phyloP scores from a whole-genome alignment of 1,140 invertebrate genomes.

The Phymastichus coffea region DNA sequence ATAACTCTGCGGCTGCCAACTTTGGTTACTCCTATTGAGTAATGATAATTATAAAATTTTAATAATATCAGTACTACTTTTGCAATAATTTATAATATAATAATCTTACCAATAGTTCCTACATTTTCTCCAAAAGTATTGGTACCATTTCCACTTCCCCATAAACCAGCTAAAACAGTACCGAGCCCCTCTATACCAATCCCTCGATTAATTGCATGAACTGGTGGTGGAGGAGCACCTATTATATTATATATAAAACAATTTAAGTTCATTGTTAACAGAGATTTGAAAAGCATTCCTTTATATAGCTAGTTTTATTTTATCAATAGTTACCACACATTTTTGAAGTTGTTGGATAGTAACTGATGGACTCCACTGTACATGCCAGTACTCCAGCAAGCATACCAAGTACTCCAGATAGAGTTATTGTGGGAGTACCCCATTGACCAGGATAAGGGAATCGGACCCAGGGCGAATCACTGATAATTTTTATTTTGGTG shows the following conservation, averaged over 20 bases:
- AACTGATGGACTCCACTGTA: constrained; percentile 84
- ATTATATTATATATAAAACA: constrained; percentile 26
- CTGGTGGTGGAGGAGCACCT: constrained; percentile 78
- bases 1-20: constrained; percentile 85
- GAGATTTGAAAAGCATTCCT: constrained; percentile 6
- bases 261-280: neutral
- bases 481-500: constrained; percentile 70
- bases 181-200: constrained; percentile 83
- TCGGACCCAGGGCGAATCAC: constrained; percentile 78
- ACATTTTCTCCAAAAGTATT: constrained; percentile 90
- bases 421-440: constrained; percentile 76
- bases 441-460: constrained; percentile 88
- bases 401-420: constrained; percentile 79
- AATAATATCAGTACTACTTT: constrained; percentile 42
- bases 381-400: constrained; percentile 81
- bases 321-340: constrained; percentile 68
- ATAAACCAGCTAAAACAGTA: constrained; percentile 77
- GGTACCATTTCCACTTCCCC: constrained; percentile 83
- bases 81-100: constrained; percentile 40
- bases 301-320: no score
- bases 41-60: neutral
- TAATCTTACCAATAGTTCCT: constrained; percentile 72
- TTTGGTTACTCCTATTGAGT: constrained; percentile 58
- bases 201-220: constrained; percentile 84
- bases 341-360: constrained; percentile 83